Evolutionary conservation across 2,113 vertebrate genomes (phyloP).

Genomic region (Rhinolophus ferrumequinum): DNA sequence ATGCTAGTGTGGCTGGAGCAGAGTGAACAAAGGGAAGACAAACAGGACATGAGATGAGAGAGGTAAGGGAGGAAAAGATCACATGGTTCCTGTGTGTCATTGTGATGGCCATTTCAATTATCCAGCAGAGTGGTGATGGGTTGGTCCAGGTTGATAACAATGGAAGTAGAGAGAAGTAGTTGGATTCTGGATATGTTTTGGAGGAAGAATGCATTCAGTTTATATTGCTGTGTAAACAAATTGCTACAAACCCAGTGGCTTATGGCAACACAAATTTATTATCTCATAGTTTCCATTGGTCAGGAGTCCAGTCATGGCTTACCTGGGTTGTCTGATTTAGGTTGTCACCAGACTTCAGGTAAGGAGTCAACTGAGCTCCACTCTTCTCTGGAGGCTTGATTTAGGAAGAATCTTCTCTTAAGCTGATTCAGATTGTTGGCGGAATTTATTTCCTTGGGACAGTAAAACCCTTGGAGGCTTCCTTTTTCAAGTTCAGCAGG

Average conservation of each 20-base stretch:
- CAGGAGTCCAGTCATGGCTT: neutral
- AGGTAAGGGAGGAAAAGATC: neutral
- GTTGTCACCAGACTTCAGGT: neutral
- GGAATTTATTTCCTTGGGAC: neutral
- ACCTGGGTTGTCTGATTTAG: neutral
- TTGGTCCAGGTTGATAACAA: neutral
- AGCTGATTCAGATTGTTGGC: neutral
- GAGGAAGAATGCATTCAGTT: neutral
- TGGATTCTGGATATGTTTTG: neutral
- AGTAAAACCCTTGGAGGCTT: neutral
- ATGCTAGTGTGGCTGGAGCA: neutral
- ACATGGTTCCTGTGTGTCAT: neutral
- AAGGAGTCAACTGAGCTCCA: neutral
- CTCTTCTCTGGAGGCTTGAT: neutral
- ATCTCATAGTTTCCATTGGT: neutral
- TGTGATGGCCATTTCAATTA: neutral
- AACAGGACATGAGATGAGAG: neutral
- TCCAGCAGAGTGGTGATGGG: neutral
- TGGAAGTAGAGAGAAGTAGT: neutral
- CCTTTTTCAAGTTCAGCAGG: neutral
- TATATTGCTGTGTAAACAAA: neutral
- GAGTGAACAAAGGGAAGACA: neutral
- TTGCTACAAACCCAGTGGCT: neutral
- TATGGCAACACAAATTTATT: neutral
- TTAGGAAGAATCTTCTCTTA: neutral